Percentiles rank a stretch among this genome's conserved stretches.
Conservation (phyloP, 2,797 vertebrate genomes). For the Tragelaphus oryx region DNA sequence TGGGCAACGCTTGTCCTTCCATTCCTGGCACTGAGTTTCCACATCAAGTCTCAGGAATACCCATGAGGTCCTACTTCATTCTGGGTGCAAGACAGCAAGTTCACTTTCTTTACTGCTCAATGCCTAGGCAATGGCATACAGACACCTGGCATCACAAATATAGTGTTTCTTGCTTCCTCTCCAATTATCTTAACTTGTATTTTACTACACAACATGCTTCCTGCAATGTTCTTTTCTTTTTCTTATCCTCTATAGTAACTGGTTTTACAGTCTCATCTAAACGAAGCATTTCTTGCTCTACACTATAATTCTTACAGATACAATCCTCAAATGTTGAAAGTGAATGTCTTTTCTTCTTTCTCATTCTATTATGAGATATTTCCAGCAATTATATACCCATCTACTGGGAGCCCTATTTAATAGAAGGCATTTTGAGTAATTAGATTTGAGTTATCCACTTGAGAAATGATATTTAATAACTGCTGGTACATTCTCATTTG, state of each 20-base stretch:
- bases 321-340: slow-evolving; percentile 14
- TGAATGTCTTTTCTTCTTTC: neutral
- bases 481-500: neutral
- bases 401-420: neutral
- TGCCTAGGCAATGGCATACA: neutral
- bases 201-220: neutral
- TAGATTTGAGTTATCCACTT: slow-evolving; percentile 1
- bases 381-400: neutral
- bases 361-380: neutral
- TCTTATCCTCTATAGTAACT: neutral
- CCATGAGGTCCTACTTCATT: neutral
- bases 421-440: neutral
- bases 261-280: neutral
- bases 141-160: neutral
- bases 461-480: slow-evolving; percentile 7
- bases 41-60: neutral
- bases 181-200: neutral
- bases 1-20: neutral
- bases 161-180: neutral
- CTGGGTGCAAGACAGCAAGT: neutral
- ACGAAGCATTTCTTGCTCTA: neutral
- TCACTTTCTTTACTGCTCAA: neutral
- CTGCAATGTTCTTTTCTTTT: neutral
- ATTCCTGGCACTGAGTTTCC: neutral
- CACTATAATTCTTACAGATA: neutral